Evolutionary conservation across 2,888 invertebrate genomes (phyloP), one percentile per base, ranked within the genome.

Genomic region (Caenorhabditis virilis): DNA sequence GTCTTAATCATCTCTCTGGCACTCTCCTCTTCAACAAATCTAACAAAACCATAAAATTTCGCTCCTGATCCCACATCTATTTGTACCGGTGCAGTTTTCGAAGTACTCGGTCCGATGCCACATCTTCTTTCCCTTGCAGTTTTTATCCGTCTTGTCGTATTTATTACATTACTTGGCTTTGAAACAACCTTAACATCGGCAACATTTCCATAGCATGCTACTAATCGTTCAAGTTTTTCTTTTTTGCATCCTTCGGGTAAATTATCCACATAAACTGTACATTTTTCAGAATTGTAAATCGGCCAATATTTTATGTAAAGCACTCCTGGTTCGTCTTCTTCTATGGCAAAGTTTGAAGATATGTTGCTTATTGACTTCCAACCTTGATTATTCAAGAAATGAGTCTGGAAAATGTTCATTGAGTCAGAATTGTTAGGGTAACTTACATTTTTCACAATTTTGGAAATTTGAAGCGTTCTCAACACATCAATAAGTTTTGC

Each of bases 251-350:
- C 64, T 30, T 58, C 64, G 11, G 64, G 64, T 0, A 64, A 51
- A 26, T 59, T 64, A 25, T 64, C 64, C 22, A 64, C 48, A 42
- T 64, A 64, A 9, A 64, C 55, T 15, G 64, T 64, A 5, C 56
- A 55, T 1, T n/a, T 39, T 16, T 55, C 30, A 16, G 38, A 41
- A 15, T 64, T 41, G 23, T 55, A 64, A 38, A 55, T 52, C 1
- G 64, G 64, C 47, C 55, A 48, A 20, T 43, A 55, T 20, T 64
- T 64, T 15, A 64, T 3, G 11, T 27, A 64, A 1, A 64, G 43
- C 16, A 35, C 22, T 6, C 46, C 20, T 4, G 53, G 50, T 18
- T 55, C 64, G 22, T 64, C 64, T 33, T 55, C 41, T 43, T 64
- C 64, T n/a, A 64, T 48, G 13, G 33, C 35, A 36, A 64, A 64